Evolutionary conservation across 2,888 invertebrate species (phyloP), one percentile per base, ranked within the genome.

Genomic region (Leptura quadrifasciata): DNA sequence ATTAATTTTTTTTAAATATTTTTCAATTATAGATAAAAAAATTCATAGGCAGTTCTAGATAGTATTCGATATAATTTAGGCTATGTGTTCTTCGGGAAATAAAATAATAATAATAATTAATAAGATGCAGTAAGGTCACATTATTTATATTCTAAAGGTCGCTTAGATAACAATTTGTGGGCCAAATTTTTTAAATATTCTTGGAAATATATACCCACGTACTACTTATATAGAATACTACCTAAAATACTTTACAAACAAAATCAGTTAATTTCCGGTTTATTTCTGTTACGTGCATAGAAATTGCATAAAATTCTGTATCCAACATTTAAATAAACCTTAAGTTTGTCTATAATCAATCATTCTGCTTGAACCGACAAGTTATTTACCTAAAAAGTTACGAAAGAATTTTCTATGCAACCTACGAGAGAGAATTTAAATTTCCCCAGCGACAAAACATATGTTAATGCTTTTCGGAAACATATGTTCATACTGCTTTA

Each of bases 381-480:
- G 35, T 63, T n/a, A 27, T 15, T 52, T 47, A 64, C 65, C 27
- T 35, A 24, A 47, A 72, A 72, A 79, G 73, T 70, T 75, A 58
- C 58, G 35, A 58, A 72, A 74, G 75, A 77, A 77, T 74, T 74
- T 76, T 60, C 68, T 74, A 67, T 71, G 71, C 77, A 77, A 74
- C 80, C 75, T 76, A 80, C 79, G 72, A 79, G 77, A 73, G 72
- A 79, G 77, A 73, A 83, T 79, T 80, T 73, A 79, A 82, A 83
- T 83, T 81, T 80, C 79, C 76, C 74, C 64, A 57, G 71, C 79
- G 84, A 80, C 82, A 82, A 83, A 83, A 85, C 84, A 84, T 85
- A 85, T 84, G 84, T 83, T 83, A 83, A 84, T 84, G 77, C 76
- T 65, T 69, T 80, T 75, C 74, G 72, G 75, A 76, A 83, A 84